Evolutionary conservation across 2,888 invertebrate genomes (phyloP), one percentile per base, ranked within the genome.

Genomic region (Suillia variegata): DNA sequence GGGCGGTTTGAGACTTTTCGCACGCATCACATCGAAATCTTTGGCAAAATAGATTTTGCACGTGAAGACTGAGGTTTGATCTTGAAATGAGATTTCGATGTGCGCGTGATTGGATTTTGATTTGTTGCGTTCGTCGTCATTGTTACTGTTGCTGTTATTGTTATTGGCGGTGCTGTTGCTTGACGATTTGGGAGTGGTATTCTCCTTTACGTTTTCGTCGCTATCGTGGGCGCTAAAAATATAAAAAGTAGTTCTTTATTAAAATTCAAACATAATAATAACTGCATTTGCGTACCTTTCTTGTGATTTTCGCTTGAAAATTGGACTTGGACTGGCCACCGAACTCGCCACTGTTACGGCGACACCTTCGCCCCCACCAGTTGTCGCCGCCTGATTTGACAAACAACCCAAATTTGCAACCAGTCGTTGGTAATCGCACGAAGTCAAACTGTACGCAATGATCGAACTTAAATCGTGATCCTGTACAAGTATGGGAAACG

Each of bases 11-110:
- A 80, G 61, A 3, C 75, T 75, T 51, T 74, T 78, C 1, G 70
- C 69, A 0, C 99, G 86, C 59, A 99, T 84, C 47, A 88, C 85
- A 56, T 92, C 89, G 83, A 99, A 99, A 80, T 96, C 92, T 56
- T 92, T 89, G 31, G 97, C 96, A 84, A 92, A 96, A 83, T 91
- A 93, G 66, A 96, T 89, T 69, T 92, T 88, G 73, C 98, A 98
- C 68, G 91, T 92, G 70, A 98, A 93, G 56, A 93, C 93, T 42
- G 94, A 88, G 13, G 85, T 85, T 1, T 83, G 80, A 73, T 92
- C 91, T 62, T 86, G 84, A 67, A 87, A 87, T 54, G 85, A 82
- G n/a, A 87, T 80, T 58, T 87, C 86, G 13, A 88, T 82, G 67
- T 87, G 83, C 3, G 79, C 69, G 67, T 76, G 69, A 42, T 73